A percentile compares a stretch with the other conserved stretches of the same genome.
Conservation (phyloP, 2,888 invertebrate genomes). For the Blera fallax region DNA sequence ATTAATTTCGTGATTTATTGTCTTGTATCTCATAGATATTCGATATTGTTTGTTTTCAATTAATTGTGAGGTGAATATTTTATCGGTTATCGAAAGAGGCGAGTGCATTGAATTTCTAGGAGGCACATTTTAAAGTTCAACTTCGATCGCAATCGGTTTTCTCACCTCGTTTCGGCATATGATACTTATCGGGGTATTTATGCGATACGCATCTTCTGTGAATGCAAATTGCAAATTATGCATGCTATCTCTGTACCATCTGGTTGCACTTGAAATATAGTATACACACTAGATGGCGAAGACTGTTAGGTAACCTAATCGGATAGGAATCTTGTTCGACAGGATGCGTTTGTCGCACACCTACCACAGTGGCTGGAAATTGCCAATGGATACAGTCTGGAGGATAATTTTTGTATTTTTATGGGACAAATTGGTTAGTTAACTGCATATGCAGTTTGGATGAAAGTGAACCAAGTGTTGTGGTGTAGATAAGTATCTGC, state of each 20-base stretch:
- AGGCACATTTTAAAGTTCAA: neutral
- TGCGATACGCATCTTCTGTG: constrained; percentile 45
- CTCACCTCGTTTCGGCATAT: constrained; percentile 18
- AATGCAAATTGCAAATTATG: constrained; percentile 69
- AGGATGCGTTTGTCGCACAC: constrained; percentile 30
- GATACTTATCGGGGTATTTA: constrained; percentile 37
- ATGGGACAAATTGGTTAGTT: constrained; percentile 68
- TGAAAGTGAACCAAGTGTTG: constrained; percentile 52
- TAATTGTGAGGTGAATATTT: constrained; percentile 58
- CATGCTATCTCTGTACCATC: constrained; percentile 18
- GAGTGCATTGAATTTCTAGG: constrained; percentile 46
- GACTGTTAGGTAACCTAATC: constrained; percentile 58
- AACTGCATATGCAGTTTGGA: constrained; percentile 34
- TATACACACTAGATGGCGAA: constrained; percentile 6
- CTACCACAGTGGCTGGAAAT: constrained; percentile 14
- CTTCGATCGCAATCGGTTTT: constrained; percentile 15
- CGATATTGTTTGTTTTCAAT: constrained; percentile 53
- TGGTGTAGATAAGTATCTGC: constrained; percentile 46
- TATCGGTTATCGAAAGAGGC: constrained; percentile 23
- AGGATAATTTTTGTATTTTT: constrained; percentile 16
- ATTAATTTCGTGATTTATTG: constrained; percentile 68
- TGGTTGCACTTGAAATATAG: constrained; percentile 40
- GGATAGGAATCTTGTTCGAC: constrained; percentile 55
- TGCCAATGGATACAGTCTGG: neutral
- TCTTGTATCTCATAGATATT: constrained; percentile 43